Conservation (phyloP, 1,140 invertebrate genomes). For the Nixonia krombeini region DNA sequence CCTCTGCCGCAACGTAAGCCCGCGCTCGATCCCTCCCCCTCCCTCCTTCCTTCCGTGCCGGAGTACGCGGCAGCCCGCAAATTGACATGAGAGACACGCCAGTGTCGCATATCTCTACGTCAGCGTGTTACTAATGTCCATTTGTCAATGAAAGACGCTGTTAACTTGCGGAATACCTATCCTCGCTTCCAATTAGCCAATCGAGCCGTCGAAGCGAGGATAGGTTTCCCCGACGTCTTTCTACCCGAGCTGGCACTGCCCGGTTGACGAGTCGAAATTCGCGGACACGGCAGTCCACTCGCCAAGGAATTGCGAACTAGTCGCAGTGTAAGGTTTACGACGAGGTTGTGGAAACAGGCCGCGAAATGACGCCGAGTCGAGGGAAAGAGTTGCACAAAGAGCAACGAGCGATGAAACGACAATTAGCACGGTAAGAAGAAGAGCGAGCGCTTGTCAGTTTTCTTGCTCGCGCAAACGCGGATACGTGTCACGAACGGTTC, state of each 20-base stretch:
- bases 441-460: conserved; percentile 42
- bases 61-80: conserved; percentile 50
- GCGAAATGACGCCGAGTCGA: too few relatives aligned
- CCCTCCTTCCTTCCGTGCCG: conserved; percentile 64
- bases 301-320: too few relatives aligned
- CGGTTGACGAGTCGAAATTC: too few relatives aligned
- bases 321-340: too few relatives aligned
- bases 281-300: too few relatives aligned
- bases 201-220: too few relatives aligned
- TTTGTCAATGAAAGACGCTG: conserved; percentile 49
- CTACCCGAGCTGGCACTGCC: too few relatives aligned
- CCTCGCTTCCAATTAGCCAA: too few relatives aligned
- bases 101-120: conserved; percentile 45
- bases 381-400: too few relatives aligned
- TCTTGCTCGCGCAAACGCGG: conserved; percentile 49
- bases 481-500: conserved; percentile 58
- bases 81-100: conserved; percentile 66
- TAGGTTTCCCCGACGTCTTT: too few relatives aligned
- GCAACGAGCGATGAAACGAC: conserved; percentile 38
- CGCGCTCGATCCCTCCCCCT: conserved; percentile 28
- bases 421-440: conserved; percentile 71
- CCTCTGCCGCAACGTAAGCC: conserved; percentile 45
- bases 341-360: too few relatives aligned
- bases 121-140: conserved; percentile 48
- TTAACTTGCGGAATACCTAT: too few relatives aligned